Base-by-base conservation (phyloP, 2,888 invertebrate genomes). In the Euphydryas editha region DNA sequence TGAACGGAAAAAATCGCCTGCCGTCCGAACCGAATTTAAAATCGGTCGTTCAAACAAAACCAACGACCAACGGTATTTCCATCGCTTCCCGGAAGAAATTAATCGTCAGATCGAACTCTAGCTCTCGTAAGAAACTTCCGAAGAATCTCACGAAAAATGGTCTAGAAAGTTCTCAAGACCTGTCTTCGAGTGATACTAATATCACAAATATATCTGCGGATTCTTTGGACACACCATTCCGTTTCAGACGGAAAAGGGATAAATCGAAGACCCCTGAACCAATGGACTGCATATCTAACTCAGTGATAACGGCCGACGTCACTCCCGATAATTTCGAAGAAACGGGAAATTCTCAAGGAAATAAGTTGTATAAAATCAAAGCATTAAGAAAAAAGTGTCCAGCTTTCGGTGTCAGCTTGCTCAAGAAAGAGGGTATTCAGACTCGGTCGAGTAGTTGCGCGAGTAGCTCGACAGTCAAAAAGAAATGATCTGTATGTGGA, bases 101-200 rank as follows among this genome's bases (percentile, higher is more conserved):
- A 17, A 87, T 93, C 10, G 84, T 90, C 0, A 79, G 92, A 0
- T 92, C 92, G 0, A 90, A 88, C 67, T 92, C 92, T 0, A 91
- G 70, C 61, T 87, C 89, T 0, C 82, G 91, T 13, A 92, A 92
- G 76, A 92, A 92, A 67, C 76, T 89, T 1, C 86, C 92, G 0
- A 92, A 92, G 76, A 84, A 79, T 67, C 69, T 81, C 3, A 72
- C 85, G 1, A 91, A 90, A 68, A 78, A 69, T 18, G 79, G 82
- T 21, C 76, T 90, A 10, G 90, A 90, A 67, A 78, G 85, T 1
- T 83, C 84, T 1, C 91, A 92, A 64, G 93, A 93, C 36, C 72
- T 93, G 68, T 93, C 93, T 51, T 93, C 93, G 39, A 92, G 92
- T 68, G 93, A 93, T 67, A 93, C 93, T 0, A 93, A 92, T 61